Evolutionary conservation across 2,113 vertebrate species (phyloP).

Genomic region (Arizona elegans): DNA sequence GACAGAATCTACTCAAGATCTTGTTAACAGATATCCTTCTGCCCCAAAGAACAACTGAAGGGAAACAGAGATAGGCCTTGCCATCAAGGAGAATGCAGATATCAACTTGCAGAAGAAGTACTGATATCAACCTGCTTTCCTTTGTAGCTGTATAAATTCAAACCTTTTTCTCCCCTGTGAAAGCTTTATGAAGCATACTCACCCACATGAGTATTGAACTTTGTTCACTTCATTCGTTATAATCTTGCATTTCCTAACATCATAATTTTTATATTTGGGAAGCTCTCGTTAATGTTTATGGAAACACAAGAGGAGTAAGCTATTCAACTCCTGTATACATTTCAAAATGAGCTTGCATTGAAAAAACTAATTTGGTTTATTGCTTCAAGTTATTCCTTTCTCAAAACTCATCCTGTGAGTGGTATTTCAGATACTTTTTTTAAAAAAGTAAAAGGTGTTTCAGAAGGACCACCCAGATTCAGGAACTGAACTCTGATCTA

Average conservation of each 20-base stretch:
- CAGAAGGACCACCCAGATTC: neutral
- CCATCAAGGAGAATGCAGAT: neutral
- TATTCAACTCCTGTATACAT: neutral
- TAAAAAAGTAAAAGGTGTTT: neutral
- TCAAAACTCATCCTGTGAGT: neutral
- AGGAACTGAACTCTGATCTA: neutral
- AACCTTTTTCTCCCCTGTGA: neutral
- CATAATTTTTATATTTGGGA: neutral
- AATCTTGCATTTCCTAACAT: neutral
- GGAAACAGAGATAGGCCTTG: neutral
- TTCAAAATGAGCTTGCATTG: neutral
- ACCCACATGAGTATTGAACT: neutral
- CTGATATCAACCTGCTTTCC: neutral
- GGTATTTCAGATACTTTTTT: neutral
- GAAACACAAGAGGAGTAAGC: neutral
- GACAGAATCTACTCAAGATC: neutral
- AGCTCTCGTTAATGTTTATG: neutral
- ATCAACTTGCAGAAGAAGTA: neutral
- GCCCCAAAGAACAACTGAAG: neutral
- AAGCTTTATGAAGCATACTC: neutral
- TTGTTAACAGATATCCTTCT: neutral
- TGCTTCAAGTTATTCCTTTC: neutral
- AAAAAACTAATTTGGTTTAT: neutral
- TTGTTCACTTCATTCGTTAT: neutral
- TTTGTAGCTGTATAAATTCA: neutral